These are phyloP conservation scores for Scaptodrosophila latifasciaeformis DNA, from an alignment of 2,888 invertebrate species.

Conservation along the genomic window DNA sequence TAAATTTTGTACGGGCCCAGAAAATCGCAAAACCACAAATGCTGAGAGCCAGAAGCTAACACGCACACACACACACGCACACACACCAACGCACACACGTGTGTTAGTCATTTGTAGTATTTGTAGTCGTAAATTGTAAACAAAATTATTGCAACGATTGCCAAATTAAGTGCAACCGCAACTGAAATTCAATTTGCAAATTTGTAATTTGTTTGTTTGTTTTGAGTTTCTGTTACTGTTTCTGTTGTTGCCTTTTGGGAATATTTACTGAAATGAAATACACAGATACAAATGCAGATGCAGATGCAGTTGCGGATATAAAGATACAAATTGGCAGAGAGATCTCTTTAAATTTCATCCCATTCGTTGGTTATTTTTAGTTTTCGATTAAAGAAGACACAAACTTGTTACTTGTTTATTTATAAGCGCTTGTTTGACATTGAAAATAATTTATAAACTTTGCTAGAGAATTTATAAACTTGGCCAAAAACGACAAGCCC, in stretches of 20 bases:
- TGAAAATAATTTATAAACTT: constrained; percentile 72
- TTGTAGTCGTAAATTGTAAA: constrained; percentile 61
- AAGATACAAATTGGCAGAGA: not conserved
- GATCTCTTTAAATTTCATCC: not conserved
- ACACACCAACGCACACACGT: no score
- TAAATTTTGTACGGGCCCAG: constrained; percentile 38
- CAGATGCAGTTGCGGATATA: not conserved
- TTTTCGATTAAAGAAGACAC: not conserved
- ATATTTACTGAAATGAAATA: not conserved
- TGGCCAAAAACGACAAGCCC: not conserved
- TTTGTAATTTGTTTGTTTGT: constrained; percentile 53
- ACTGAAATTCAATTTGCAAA: constrained; percentile 55
- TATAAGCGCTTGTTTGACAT: constrained; percentile 68
- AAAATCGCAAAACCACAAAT: not conserved
- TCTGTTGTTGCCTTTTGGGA: constrained; percentile 4
- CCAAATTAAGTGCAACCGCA: constrained; percentile 65
- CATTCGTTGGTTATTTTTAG: not conserved
- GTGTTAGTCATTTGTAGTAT: no score
- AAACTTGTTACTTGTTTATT: constrained; percentile 49
- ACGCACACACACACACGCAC: no score
- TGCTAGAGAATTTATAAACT: constrained; percentile 51
- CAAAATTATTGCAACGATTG: constrained; percentile 67
- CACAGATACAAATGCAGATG: not conserved
- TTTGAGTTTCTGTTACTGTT: constrained; percentile 23
- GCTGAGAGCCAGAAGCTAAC: no score